Conservation (phyloP, 2,888 invertebrate species). For the Tipula helvola region DNA sequence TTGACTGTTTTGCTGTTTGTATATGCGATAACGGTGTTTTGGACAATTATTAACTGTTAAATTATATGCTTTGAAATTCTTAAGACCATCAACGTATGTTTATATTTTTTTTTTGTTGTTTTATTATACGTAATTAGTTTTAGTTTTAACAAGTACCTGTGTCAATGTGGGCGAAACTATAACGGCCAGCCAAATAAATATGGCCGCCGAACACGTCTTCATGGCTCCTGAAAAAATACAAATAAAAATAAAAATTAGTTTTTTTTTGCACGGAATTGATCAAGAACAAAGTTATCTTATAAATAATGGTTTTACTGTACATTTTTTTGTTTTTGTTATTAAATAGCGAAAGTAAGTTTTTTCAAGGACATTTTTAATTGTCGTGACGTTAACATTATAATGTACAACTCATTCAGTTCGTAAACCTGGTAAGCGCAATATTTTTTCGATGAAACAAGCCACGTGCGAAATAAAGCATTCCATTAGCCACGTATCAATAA, state of each 20-base stretch:
- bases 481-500: not conserved
- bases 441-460: not conserved
- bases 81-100: not conserved
- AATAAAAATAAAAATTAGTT: not conserved
- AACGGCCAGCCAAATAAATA: slow-evolving; percentile 36
- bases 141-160: slow-evolving; percentile 18
- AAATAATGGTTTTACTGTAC: too few relatives aligned
- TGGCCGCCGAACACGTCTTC: slow-evolving; percentile 33
- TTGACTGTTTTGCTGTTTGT: not conserved
- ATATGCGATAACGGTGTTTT: not conserved
- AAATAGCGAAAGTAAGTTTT: not conserved
- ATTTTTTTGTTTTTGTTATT: not conserved
- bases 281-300: too few relatives aligned
- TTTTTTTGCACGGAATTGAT: too few relatives aligned
- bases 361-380: not conserved
- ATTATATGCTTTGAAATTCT: not conserved
- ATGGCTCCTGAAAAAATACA: slow-evolving; percentile 19
- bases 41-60: not conserved
- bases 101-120: not conserved
- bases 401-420: not conserved
- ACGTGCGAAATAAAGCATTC: not conserved
- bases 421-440: not conserved
- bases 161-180: slow-evolving; percentile 20
- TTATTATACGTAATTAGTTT: not conserved
- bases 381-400: not conserved